phyloP scores from a whole-genome alignment of 2,113 vertebrate species.

The Bufo gargarizans region DNA sequence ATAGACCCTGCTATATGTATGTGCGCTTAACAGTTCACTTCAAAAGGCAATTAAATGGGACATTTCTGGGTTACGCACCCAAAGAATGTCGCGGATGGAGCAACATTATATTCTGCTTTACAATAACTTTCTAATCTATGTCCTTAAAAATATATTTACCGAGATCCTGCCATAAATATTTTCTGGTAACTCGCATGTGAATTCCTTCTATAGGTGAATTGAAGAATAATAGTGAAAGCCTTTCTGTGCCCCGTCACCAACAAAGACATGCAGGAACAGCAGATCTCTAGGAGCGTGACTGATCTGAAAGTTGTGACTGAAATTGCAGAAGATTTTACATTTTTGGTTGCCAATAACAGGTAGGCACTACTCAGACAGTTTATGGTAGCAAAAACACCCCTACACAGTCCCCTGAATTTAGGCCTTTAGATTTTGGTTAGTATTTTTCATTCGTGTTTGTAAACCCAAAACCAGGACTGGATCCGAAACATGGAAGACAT shows the following conservation, averaged over 20 bases:
- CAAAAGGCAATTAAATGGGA: background rate
- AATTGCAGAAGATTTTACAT: background rate
- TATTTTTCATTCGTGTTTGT: too few species aligned
- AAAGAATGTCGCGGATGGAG: background rate
- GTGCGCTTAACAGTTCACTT: constrained; percentile 6
- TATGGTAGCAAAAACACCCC: background rate
- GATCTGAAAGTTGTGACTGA: background rate
- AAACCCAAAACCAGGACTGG: too few species aligned
- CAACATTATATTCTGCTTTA: background rate
- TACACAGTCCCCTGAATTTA: too few species aligned
- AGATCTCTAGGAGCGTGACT: background rate
- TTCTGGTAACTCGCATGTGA: background rate
- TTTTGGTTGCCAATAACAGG: background rate
- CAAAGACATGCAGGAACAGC: background rate
- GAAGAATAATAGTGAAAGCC: background rate
- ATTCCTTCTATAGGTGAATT: background rate
- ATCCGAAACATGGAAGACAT: too few species aligned
- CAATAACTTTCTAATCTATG: background rate
- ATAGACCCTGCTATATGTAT: background rate
- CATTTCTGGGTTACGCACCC: background rate
- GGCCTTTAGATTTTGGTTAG: too few species aligned
- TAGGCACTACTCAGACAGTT: background rate
- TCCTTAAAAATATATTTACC: background rate
- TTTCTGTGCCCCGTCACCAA: background rate
- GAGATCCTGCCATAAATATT: background rate